phyloP scores from a whole-genome alignment of 37 sponge, comb jelly and placozoan species.

The Haliclona indistincta region DNA sequence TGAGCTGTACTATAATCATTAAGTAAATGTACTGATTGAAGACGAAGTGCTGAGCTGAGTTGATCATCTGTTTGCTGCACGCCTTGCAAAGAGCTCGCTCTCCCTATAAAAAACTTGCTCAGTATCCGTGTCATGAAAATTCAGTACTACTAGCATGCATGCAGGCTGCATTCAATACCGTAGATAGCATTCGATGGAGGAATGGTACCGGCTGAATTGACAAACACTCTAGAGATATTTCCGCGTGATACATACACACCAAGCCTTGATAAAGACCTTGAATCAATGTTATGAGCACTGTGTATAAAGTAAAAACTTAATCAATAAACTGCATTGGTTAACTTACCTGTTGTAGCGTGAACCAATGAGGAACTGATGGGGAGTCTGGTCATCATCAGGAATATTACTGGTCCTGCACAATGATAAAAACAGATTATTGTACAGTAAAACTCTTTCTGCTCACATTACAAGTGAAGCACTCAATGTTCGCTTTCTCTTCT shows the following conservation, averaged over 20 bases:
- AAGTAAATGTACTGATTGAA: too few relatives aligned
- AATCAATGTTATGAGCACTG: constrained; percentile 47
- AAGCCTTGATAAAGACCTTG: constrained; percentile 11
- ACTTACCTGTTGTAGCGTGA: constrained; percentile 64
- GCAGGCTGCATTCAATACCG: too few relatives aligned
- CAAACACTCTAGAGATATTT: constrained; percentile 3
- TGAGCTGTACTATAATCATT: too few relatives aligned
- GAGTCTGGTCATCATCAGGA: constrained; percentile 22
- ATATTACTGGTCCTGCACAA: neutral
- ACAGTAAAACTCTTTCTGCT: neutral
- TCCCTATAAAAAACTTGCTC: too few relatives aligned
- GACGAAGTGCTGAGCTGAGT: too few relatives aligned
- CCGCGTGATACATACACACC: constrained; percentile 44
- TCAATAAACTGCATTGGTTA: neutral
- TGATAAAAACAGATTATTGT: neutral
- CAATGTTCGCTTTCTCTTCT: neutral
- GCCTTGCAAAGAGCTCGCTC: too few relatives aligned
- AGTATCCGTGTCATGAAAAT: too few relatives aligned
- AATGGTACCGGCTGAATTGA: constrained; percentile 22
- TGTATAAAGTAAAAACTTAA: neutral
- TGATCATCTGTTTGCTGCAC: too few relatives aligned
- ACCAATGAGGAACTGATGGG: constrained; percentile 51
- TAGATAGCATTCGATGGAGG: too few relatives aligned
- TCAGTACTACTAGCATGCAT: too few relatives aligned
- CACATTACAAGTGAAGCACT: constrained; percentile 5